Conservation (phyloP, 2,797 vertebrate species). For the Tolypeutes matacus region DNA sequence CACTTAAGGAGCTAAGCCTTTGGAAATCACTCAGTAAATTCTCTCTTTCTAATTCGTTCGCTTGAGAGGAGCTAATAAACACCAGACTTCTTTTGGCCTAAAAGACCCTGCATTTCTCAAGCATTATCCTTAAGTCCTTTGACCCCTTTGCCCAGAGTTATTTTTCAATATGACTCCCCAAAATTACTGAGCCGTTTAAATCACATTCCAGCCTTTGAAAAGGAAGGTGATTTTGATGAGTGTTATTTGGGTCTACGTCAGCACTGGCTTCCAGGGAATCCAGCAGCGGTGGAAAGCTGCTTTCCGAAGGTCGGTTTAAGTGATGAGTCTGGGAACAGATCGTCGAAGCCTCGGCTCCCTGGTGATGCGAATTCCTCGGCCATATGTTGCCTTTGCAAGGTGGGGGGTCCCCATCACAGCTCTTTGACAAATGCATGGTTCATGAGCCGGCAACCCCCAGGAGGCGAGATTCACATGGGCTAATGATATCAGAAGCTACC, state of each 20-base stretch:
- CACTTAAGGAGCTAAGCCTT: not conserved
- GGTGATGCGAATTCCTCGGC: constrained; percentile 80
- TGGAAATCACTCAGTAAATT: not conserved
- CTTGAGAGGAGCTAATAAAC: not conserved
- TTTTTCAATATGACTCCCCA: not conserved
- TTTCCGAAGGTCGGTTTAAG: not conserved
- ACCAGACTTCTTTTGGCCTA: not conserved
- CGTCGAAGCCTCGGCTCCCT: constrained; percentile 77
- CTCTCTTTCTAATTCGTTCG: not conserved
- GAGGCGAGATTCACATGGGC: constrained; percentile 55
- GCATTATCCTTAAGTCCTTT: not conserved
- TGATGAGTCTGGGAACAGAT: constrained; percentile 73
- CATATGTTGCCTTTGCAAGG: constrained; percentile 79
- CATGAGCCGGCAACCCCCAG: constrained; percentile 62
- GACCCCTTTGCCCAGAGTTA: not conserved
- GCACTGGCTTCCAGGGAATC: not conserved
- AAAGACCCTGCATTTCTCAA: not conserved
- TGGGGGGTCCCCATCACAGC: constrained; percentile 80
- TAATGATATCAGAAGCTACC: constrained; percentile 3
- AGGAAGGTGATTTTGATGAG: not conserved
- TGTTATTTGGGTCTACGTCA: not conserved
- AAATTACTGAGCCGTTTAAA: not conserved
- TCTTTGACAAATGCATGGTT: constrained; percentile 74
- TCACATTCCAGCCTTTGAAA: not conserved
- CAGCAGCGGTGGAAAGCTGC: fast-evolving